Evolutionary conservation across 1,140 invertebrate genomes (phyloP), one percentile per base, ranked within the genome.

Genomic region (Anastrepha obliqua): DNA sequence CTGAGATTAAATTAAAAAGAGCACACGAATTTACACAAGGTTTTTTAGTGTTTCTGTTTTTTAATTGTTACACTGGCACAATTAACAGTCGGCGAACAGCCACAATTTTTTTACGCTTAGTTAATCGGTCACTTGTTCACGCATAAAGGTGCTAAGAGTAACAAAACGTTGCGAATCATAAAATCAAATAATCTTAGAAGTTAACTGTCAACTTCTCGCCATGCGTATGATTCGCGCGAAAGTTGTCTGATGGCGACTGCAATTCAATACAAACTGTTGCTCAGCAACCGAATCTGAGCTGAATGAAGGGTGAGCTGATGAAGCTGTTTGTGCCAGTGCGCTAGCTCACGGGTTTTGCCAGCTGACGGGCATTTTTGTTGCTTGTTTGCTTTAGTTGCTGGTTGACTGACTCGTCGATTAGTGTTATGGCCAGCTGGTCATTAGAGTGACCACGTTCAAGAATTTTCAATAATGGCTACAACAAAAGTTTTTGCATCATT

Each of bases 241-340:
- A 74, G 39, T 13, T 47, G 67, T 47, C 67, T 17, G 67, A 39
- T 74, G 15, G 7, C 42, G 39, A 44, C 42, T 15, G 44, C 67
- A 15, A 47, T 74, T 44, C 42, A 74, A 47, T 5, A 7, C 67
- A 74, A 74, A 74, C 67, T 74, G 67, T n/a, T 74, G 42, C 15
- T 47, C 42, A 74, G 39, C 39, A 39, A 8, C 11, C 11, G 67
- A 3, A 15, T 5, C 13, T 42, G 67, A 74, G 15, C 42, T 3
- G 15, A 4, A 47, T 74, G 67, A 74, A 74, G 42, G 67, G 15
- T 44, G 67, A 9, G 13, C n/a, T 47, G 29, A 55, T 15, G 67
- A 17, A 17, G 15, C 67, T 70, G 39, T 6, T 70, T 44, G n/a
- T 67, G 11, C 29, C 20, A 44, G 51, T 55, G 15, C 15, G 15